These are phyloP conservation scores for Chloromyia formosa DNA, from an alignment of 2,888 invertebrate species.

Conservation along the genomic window DNA sequence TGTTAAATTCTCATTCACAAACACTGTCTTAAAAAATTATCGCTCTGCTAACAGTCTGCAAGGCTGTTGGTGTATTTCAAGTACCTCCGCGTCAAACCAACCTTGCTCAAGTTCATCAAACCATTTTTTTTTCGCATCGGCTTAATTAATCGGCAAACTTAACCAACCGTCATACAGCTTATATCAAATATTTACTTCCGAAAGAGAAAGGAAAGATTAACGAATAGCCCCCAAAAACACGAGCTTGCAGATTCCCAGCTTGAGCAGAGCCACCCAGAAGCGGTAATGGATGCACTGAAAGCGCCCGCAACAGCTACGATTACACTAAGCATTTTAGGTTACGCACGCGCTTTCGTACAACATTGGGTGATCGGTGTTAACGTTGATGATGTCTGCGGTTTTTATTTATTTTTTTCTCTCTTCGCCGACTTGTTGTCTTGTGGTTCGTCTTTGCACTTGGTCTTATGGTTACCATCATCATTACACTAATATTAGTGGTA, in stretches of 20 bases:
- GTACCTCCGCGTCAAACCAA: neutral
- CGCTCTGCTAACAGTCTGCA: neutral
- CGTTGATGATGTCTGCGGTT: neutral
- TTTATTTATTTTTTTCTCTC: neutral
- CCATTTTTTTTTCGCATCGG: constrained; percentile 1
- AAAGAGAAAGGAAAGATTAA: constrained; percentile 13
- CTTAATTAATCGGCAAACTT: neutral
- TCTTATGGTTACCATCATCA: neutral
- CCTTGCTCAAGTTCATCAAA: neutral
- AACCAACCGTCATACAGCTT: constrained; percentile 15
- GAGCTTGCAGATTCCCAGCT: neutral
- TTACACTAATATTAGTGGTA: constrained; percentile 1
- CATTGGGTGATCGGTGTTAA: neutral
- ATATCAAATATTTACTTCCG: constrained; percentile 34
- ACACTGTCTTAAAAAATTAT: no score
- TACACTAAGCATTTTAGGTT: constrained; percentile 23
- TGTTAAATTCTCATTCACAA: no score
- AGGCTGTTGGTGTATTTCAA: neutral
- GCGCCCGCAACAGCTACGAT: neutral
- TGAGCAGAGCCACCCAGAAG: neutral
- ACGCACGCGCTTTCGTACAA: constrained; percentile 4
- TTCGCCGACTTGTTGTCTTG: neutral
- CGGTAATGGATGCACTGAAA: neutral
- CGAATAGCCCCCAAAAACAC: neutral
- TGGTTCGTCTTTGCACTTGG: constrained; percentile 1